These are phyloP conservation scores for Harpagoxenus sublaevis DNA, from an alignment of 2,888 invertebrate genomes.

Conservation along the genomic window DNA sequence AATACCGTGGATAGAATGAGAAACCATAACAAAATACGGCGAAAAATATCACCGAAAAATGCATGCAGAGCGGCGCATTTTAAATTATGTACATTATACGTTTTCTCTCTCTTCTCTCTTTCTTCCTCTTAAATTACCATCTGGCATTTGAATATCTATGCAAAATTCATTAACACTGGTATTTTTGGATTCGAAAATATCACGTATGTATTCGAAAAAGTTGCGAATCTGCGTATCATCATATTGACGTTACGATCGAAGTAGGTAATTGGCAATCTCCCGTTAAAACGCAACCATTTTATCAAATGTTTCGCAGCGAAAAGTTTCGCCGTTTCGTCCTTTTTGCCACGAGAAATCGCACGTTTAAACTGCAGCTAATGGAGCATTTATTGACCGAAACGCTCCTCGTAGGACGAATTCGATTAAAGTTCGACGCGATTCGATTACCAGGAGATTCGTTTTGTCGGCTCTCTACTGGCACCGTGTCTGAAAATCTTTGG, in stretches of 20 bases:
- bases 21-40: conserved; percentile 29
- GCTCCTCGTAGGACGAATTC: conserved; percentile 71
- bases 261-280: conserved; percentile 76
- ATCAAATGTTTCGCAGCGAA: conserved; percentile 66
- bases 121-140: not conserved
- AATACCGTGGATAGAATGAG: conserved; percentile 10
- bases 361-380: conserved; percentile 73
- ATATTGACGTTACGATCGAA: conserved; percentile 60
- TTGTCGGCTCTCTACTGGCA: conserved; percentile 19
- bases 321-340: conserved; percentile 59
- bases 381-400: conserved; percentile 75
- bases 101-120: not conserved
- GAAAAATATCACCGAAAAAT: conserved; percentile 1
- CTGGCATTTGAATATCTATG: not conserved
- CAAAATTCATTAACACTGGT: not conserved
- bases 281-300: conserved; percentile 64
- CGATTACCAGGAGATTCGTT: conserved; percentile 68
- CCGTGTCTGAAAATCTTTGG: conserved; percentile 41
- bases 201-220: not conserved
- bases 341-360: conserved; percentile 67
- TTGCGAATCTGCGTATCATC: conserved; percentile 2
- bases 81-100: not conserved
- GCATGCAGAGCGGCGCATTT: not conserved
- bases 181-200: not conserved
- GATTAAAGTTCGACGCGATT: conserved; percentile 65